Conservation (phyloP, 2,888 invertebrate species). For the Drosophila sordidula region DNA sequence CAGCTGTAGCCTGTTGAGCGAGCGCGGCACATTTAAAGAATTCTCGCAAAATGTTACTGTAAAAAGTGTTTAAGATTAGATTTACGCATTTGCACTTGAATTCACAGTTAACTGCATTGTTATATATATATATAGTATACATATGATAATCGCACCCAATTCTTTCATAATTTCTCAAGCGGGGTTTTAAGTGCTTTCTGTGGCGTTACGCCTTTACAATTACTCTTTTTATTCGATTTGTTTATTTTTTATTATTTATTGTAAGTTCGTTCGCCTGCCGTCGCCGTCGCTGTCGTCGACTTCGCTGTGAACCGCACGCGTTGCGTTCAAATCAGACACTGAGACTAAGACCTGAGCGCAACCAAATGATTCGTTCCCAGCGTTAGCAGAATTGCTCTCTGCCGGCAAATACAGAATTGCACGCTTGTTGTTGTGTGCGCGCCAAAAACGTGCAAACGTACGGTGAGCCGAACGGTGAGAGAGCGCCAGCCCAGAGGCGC, state of each 20-base stretch:
- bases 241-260: constrained; percentile 50
- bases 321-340: constrained; percentile 60
- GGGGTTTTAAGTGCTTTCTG: constrained; percentile 18
- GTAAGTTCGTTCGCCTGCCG: constrained; percentile 26
- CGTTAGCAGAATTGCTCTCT: constrained; percentile 29
- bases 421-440: constrained; percentile 59
- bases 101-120: constrained; percentile 17
- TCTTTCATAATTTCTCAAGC: constrained; percentile 64
- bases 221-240: constrained; percentile 26
- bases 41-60: background rate
- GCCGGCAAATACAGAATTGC: constrained; percentile 59
- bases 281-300: constrained; percentile 25
- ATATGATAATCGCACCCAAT: constrained; percentile 57
- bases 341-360: constrained; percentile 24
- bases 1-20: constrained; percentile 63
- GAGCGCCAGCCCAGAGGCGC: constrained; percentile 36
- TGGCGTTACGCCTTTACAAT: constrained; percentile 13
- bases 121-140: background rate
- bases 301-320: constrained; percentile 61
- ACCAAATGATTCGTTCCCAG: constrained; percentile 28
- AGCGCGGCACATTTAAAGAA: constrained; percentile 49
- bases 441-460: constrained; percentile 61
- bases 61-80: constrained; percentile 1
- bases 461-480: constrained; percentile 27
- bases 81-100: constrained; percentile 6